Conservation (phyloP, 2,113 vertebrate species). For the Hippocampus zosterae region DNA sequence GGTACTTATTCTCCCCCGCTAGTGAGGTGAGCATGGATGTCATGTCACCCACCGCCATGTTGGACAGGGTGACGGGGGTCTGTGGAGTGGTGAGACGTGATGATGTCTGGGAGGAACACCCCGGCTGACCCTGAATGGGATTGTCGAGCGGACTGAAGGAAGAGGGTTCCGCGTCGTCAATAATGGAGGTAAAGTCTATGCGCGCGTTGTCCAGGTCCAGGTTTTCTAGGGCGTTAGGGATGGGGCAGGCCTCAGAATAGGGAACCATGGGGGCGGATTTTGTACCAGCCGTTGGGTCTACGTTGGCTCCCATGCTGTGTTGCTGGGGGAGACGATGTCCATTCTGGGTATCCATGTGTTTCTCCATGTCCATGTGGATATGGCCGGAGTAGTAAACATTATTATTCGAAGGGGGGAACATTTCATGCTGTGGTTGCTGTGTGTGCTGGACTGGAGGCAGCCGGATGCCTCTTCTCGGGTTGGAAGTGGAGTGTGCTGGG, state of each 20-base stretch:
- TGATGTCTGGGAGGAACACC: constrained; percentile 70
- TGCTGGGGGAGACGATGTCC: constrained; percentile 72
- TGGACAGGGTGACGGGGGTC: constrained; percentile 73
- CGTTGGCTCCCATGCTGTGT: constrained; percentile 48
- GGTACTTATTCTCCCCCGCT: constrained; percentile 91
- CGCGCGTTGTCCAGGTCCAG: constrained; percentile 94
- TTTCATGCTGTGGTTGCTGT: constrained; percentile 62
- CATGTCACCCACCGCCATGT: constrained; percentile 98
- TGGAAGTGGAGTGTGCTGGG: constrained; percentile 63
- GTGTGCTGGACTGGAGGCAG: constrained; percentile 70
- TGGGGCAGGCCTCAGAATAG: constrained; percentile 76
- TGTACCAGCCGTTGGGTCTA: constrained; percentile 55
- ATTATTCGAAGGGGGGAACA: constrained; percentile 62
- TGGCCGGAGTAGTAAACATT: constrained; percentile 73
- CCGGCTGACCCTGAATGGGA: constrained; percentile 55
- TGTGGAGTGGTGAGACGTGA: constrained; percentile 75
- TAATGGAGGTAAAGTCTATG: constrained; percentile 94
- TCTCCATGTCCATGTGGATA: constrained; percentile 70
- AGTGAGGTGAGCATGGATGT: constrained; percentile 90
- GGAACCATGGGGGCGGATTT: constrained; percentile 71
- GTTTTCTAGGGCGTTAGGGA: constrained; percentile 87
- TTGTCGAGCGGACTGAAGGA: constrained; percentile 70
- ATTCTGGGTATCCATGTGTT: constrained; percentile 61
- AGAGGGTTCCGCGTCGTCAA: constrained; percentile 83
- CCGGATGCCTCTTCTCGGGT: constrained; percentile 59